Percentiles rank a stretch among this genome's conserved stretches.
Conservation (phyloP, 2,113 vertebrate genomes). For the Marmota flaviventris region DNA sequence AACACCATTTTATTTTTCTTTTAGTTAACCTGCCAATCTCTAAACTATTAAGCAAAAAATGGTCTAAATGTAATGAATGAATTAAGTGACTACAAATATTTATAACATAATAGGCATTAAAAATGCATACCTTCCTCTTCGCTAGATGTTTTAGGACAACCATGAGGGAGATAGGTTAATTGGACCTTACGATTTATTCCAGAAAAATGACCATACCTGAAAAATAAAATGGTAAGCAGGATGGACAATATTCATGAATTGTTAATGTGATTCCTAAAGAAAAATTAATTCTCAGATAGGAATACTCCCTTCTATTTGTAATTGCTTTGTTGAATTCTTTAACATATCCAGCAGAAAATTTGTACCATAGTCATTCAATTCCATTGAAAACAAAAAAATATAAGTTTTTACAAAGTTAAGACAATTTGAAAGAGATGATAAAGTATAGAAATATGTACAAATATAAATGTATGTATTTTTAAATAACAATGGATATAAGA, state of each 20-base stretch:
- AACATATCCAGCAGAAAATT: slow-evolving; percentile 19
- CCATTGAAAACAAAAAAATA: neutral
- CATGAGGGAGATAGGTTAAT: slow-evolving; percentile 95
- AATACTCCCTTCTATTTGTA: neutral
- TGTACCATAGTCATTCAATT: slow-evolving; percentile 2
- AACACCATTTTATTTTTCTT: neutral
- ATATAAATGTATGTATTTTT: neutral
- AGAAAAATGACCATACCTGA: slow-evolving; percentile 96
- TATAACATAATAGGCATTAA: slow-evolving; percentile 28
- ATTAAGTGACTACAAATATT: neutral
- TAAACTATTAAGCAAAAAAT: slow-evolving; percentile 6
- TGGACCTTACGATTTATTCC: slow-evolving; percentile 97
- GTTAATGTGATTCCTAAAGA: neutral
- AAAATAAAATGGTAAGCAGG: slow-evolving; percentile 63
- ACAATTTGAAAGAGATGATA: neutral
- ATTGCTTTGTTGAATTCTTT: neutral
- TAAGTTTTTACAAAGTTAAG: neutral
- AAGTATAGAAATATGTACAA: neutral
- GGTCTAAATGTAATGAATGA: neutral
- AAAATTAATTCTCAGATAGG: slow-evolving; percentile 24
- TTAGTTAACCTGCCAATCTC: neutral
- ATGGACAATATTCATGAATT: neutral
- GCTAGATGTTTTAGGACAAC: slow-evolving; percentile 95
- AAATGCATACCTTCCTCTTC: slow-evolving; percentile 93
- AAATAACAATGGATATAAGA: neutral